phyloP scores from a whole-genome alignment of 2,797 vertebrate species.

The Cyprinodon diabolis region DNA sequence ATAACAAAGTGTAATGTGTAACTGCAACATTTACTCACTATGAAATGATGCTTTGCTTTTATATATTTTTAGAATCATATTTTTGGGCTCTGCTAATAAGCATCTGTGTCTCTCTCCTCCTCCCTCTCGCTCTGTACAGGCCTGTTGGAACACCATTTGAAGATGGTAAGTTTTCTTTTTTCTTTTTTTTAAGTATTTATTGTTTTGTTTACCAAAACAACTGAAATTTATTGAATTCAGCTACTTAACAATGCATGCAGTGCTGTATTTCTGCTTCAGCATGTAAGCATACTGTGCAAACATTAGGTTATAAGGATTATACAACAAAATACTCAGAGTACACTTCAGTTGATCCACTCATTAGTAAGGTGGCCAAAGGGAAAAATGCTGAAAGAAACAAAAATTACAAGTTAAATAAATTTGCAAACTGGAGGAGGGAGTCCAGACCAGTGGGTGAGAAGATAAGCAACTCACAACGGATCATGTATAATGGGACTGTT shows the following conservation, averaged over 20 bases:
- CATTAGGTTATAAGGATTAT: neutral
- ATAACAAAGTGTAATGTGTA: neutral
- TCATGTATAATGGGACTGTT: too few relatives aligned
- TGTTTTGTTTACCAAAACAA: constrained; percentile 16
- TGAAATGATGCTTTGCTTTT: neutral
- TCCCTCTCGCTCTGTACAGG: constrained; percentile 74
- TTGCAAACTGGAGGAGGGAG: too few relatives aligned
- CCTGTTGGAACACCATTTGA: constrained; percentile 99
- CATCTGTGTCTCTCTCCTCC: constrained; percentile 25
- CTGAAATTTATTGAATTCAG: constrained; percentile 14
- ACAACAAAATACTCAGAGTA: neutral
- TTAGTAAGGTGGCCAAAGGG: too few relatives aligned
- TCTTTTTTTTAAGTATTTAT: constrained; percentile 26
- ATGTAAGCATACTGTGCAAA: neutral
- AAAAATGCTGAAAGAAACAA: too few relatives aligned
- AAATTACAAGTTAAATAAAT: too few relatives aligned
- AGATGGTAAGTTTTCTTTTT: constrained; percentile 88
- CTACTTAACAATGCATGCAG: neutral
- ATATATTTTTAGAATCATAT: constrained; percentile 3
- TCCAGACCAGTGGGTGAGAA: too few relatives aligned
- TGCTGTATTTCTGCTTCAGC: constrained; percentile 6
- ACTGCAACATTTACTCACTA: constrained; percentile 5
- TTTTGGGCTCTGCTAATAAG: constrained; percentile 24
- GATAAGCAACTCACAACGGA: too few relatives aligned
- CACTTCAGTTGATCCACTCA: too few relatives aligned